Evolutionary conservation across 2,888 invertebrate genomes (phyloP), one percentile per base, ranked within the genome.

Genomic region (Dermolepida albohirtum): DNA sequence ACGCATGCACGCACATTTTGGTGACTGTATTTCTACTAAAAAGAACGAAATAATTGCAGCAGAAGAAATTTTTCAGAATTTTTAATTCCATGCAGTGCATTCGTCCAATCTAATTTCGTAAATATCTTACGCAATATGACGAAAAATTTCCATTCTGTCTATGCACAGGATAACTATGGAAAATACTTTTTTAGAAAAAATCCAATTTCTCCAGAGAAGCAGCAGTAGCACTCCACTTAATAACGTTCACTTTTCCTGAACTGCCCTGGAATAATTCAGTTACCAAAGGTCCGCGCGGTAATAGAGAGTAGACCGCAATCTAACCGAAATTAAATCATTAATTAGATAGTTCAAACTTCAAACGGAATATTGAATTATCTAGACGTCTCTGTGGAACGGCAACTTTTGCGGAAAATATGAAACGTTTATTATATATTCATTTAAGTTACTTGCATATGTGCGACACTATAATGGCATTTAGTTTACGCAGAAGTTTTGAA

Each of bases 261-360:
- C 52, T 52, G 44, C 52, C 29, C 44, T 44, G 43, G 11, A 12
- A 27, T 65, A 65, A 65, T 54, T 54, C 44, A 65, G 64, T 65
- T 65, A 65, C 64, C 54, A 65, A 65, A 47, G 64, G 64, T 65
- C 64, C 64, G 44, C 39, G 34, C 54, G 44, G 64, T 47, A 54
- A 44, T 34, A 54, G 59, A 27, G 59, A 62, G 47, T 62, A 47
- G 47, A 29, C 54, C 64, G 54, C 54, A 65, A 65, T 65, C 47
- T 54, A 65, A 54, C 64, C 64, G 64, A 65, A 65, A 65, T 65
- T 65, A 65, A 65, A 65, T 65, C 64, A 65, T 65, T 65, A 65
- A 65, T 65, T 65, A 65, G 54, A 65, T 65, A 65, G 64, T 54
- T 65, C 64, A 64, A 65, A 65, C 64, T 65, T 65, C 64, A 65